These are phyloP conservation scores for Aselliscus stoliczkanus DNA, from an alignment of 2,797 vertebrate genomes.

Conservation along the genomic window DNA sequence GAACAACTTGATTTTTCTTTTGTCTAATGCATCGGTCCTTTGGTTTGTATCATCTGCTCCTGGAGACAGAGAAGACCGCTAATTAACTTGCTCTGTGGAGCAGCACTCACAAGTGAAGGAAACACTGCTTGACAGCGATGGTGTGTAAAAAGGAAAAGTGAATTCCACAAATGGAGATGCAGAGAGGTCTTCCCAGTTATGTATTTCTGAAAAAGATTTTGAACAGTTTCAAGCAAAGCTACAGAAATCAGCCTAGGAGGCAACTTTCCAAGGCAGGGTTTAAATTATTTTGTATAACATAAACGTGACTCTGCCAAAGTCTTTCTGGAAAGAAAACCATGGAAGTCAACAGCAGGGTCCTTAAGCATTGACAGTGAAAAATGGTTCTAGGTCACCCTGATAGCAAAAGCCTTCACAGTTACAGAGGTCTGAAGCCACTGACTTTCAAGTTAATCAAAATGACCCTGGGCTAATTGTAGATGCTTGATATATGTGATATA, in stretches of 20 bases:
- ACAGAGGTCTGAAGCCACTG: background rate
- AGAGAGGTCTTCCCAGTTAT: background rate
- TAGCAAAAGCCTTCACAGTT: background rate
- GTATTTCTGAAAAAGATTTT: background rate
- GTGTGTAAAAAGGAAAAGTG: background rate
- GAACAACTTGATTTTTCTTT: constrained; percentile 36
- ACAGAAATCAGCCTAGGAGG: background rate
- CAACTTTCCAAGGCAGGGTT: background rate
- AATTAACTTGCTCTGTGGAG: constrained; percentile 14
- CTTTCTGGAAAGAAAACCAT: background rate
- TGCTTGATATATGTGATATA: background rate
- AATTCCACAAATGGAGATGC: background rate
- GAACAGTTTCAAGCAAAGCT: background rate
- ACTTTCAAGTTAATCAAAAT: background rate
- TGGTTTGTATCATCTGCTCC: background rate
- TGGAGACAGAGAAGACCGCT: background rate
- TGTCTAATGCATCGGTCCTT: background rate
- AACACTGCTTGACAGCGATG: background rate
- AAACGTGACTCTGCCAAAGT: background rate
- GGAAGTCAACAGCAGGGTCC: background rate
- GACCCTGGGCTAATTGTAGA: background rate
- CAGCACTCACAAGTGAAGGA: background rate
- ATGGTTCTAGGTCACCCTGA: background rate
- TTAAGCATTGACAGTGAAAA: background rate
- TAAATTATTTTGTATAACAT: background rate